Evolutionary conservation across 1,140 invertebrate species (phyloP).

Genomic region (Penaeus japonicus): DNA sequence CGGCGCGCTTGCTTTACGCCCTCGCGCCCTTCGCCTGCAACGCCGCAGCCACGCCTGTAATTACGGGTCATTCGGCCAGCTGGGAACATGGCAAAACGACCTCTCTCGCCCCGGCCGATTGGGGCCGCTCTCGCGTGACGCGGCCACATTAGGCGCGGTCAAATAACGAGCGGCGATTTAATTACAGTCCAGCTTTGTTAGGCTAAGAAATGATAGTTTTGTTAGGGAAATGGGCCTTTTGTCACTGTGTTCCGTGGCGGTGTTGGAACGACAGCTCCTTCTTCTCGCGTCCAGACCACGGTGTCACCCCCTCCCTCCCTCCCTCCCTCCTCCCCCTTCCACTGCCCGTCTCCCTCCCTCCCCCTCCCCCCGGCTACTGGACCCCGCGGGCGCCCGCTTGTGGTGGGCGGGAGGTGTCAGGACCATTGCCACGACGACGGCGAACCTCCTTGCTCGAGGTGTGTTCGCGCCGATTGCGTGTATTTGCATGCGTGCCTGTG

Average conservation of each 20-base stretch:
- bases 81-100: background rate
- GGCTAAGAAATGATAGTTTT: conserved; percentile 26
- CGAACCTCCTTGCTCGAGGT: too few relatives aligned
- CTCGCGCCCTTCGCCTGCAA: background rate
- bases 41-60: background rate
- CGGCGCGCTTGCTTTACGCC: background rate
- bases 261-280: background rate
- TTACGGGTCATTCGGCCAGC: background rate
- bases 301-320: background rate
- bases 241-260: conserved; percentile 17
- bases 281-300: background rate
- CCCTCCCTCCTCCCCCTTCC: background rate
- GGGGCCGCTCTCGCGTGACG: conserved; percentile 6
- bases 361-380: too few relatives aligned
- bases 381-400: too few relatives aligned
- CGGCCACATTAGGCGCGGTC: background rate
- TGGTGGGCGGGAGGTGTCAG: too few relatives aligned
- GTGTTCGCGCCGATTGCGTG: too few relatives aligned
- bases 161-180: conserved; percentile 35
- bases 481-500: too few relatives aligned
- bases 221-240: conserved; percentile 36
- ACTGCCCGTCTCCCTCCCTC: too few relatives aligned
- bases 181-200: conserved; percentile 39
- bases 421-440: too few relatives aligned
- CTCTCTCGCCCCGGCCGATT: background rate